Base-by-base conservation (phyloP, 2,888 invertebrate genomes). In the Dynastes maya region DNA sequence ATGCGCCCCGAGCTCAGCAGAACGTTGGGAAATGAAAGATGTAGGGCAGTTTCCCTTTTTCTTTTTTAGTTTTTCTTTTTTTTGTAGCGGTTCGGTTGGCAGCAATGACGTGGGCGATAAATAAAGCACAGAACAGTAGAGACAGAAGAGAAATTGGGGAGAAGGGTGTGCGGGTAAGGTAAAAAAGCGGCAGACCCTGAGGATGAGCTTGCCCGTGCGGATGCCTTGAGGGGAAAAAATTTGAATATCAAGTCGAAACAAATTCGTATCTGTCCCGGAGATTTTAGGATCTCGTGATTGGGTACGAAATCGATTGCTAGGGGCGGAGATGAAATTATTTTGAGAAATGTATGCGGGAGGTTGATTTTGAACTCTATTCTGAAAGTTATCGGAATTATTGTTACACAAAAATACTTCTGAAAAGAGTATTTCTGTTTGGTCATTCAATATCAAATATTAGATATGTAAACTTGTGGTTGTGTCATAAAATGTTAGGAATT, bases 171-270 rank as follows among this genome's bases (percentile, higher is more conserved):
- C n/a, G 37, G 40, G 37, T 22, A 8, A 45, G 22, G 65, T 40
- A 67, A 67, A 40, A 45, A 67, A 40, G 13, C 45, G 32, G 63
- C 8, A 29, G 63, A 79, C 81, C 45, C 11, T 1, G 45, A 45
- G 11, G 45, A 11, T 55, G 16, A 16, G 55, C 22, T 22, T 22
- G 55, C 22, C 9, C 53, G n/a, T n/a, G 53, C 2, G 32, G 2
- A 16, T n/a, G 53, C 8, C 16, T 58, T 6, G 55, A 80, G 78
- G 78, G 81, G 82, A 83, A 83, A 83, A 84, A 68, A 68, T 68
- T 51, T 68, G 68, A 51, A 68, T 68, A 68, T 68, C 53, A 29
- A 68, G 51, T 68, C 51, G 49, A 51, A 51, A 68, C 68, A 53
- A 68, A 68, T 68, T 68, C 68, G 49, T 68, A 68, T 68, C 49